These are phyloP conservation scores for Pseudolaguvia tuberculata DNA, from an alignment of 2,113 vertebrate species.

Conservation along the genomic window DNA sequence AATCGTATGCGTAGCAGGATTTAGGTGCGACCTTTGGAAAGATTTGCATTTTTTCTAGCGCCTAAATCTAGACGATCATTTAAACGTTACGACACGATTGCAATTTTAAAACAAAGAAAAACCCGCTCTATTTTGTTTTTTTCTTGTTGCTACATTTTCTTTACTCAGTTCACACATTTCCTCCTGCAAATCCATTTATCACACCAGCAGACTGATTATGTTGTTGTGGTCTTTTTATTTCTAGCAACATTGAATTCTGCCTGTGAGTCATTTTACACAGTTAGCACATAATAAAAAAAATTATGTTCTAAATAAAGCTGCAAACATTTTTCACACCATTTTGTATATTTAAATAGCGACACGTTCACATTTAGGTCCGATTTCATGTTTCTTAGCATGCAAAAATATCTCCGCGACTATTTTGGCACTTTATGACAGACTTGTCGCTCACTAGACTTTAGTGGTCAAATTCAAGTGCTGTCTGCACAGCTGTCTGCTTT, in stretches of 20 bases:
- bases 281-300: constrained; percentile 21
- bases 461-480: constrained; percentile 89
- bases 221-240: background rate
- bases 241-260: background rate
- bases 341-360: background rate
- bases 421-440: constrained; percentile 73
- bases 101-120: background rate
- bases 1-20: background rate
- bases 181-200: background rate
- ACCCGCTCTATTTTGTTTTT: constrained; percentile 8
- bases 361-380: background rate
- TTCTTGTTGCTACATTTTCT: constrained; percentile 15
- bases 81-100: too few species aligned
- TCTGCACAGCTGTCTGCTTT: constrained; percentile 72
- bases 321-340: background rate
- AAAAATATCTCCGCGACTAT: constrained; percentile 60
- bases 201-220: background rate
- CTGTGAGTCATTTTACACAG: constrained; percentile 10
- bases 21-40: background rate
- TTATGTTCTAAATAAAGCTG: background rate
- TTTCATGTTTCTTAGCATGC: constrained; percentile 32
- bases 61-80: too few species aligned
- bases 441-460: constrained; percentile 71
- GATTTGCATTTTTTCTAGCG: too few species aligned
- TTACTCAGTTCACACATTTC: constrained; percentile 32